Percentiles rank a stretch among this genome's conserved stretches.
phyloP scores from a whole-genome alignment of 2,888 invertebrate genomes.

The Aporophyla lueneburgensis region DNA sequence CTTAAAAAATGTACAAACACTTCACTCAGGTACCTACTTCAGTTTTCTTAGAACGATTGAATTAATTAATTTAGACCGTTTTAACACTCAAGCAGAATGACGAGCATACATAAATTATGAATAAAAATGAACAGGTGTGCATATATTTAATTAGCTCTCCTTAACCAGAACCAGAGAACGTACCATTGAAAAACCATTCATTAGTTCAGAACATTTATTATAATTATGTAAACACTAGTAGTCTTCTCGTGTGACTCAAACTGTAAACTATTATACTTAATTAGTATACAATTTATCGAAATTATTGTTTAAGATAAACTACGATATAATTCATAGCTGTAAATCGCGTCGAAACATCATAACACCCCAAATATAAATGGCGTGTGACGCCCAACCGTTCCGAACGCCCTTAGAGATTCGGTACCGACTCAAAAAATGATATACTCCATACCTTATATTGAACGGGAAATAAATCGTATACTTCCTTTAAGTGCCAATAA shows the following conservation, averaged over 20 bases:
- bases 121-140: constrained; percentile 58
- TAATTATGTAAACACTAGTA: constrained; percentile 14
- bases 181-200: constrained; percentile 50
- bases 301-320: constrained; percentile 62
- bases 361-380: constrained; percentile 78
- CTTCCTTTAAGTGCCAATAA: constrained; percentile 91
- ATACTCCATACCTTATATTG: constrained; percentile 89
- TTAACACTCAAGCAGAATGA: constrained; percentile 61
- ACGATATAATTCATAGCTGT: constrained; percentile 62
- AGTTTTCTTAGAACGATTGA: constrained; percentile 64
- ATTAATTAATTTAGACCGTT: constrained; percentile 65
- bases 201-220: constrained; percentile 51
- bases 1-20: constrained; percentile 65
- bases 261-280: constrained; percentile 1
- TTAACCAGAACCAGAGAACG: constrained; percentile 46
- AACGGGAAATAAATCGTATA: constrained; percentile 90
- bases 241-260: not conserved
- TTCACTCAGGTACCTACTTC: constrained; percentile 48
- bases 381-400: constrained; percentile 82
- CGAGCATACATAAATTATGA: constrained; percentile 59
- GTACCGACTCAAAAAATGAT: constrained; percentile 87
- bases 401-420: constrained; percentile 81
- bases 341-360: constrained; percentile 69
- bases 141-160: constrained; percentile 61
- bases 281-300: constrained; percentile 43